Percentiles rank a stretch among this genome's conserved stretches.
Conservation (phyloP, 2,113 vertebrate species). For the Ictalurus punctatus region DNA sequence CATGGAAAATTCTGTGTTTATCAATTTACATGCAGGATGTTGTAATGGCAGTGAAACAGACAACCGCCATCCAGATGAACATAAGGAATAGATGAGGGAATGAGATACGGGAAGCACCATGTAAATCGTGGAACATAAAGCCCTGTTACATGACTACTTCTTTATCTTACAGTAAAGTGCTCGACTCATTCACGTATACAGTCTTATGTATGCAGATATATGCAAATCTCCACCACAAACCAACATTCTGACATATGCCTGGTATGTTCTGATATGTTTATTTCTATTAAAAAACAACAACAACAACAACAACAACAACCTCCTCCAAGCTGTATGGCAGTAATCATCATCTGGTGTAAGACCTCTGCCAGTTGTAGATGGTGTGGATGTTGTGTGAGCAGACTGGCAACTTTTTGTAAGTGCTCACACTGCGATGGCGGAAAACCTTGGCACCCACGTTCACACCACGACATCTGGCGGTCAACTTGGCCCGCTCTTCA, state of each 20-base stretch:
- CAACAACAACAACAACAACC: neutral
- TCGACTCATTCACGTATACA: neutral
- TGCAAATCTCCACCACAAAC: neutral
- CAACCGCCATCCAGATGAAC: neutral
- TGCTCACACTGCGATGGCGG: constrained; percentile 73
- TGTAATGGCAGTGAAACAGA: constrained; percentile 25
- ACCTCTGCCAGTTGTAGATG: constrained; percentile 81
- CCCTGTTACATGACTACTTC: neutral
- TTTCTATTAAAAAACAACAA: neutral
- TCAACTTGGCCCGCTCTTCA: constrained; percentile 74
- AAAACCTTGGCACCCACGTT: constrained; percentile 61
- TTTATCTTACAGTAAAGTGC: constrained; percentile 11
- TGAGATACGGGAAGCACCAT: constrained; percentile 19
- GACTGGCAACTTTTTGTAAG: constrained; percentile 70
- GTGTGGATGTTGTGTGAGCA: constrained; percentile 80
- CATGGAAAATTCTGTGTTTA: constrained; percentile 28
- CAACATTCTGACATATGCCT: neutral
- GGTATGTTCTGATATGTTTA: neutral
- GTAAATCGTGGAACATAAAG: neutral
- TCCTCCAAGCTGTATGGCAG: neutral
- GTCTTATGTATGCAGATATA: neutral
- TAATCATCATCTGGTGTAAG: constrained; percentile 76
- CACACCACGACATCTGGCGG: constrained; percentile 66
- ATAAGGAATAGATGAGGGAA: neutral
- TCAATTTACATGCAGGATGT: constrained; percentile 28